phyloP scores from a whole-genome alignment of 2,797 vertebrate species.

The Cossypha heuglini region DNA sequence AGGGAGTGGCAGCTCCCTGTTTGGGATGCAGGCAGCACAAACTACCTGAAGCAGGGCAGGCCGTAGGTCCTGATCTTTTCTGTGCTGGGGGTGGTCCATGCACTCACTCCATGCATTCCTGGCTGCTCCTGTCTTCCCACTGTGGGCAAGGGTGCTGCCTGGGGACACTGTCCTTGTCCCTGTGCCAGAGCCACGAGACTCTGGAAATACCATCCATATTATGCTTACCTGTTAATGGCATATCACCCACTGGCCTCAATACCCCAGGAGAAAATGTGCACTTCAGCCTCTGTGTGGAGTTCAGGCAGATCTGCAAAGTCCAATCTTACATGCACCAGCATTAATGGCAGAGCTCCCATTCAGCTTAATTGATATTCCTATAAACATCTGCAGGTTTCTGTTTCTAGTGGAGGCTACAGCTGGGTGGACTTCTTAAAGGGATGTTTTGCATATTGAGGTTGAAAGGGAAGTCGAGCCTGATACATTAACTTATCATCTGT shows the following conservation, averaged over 20 bases:
- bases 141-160: rapidly evolving
- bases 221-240: background rate
- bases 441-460: conserved; percentile 38
- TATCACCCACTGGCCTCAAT: background rate
- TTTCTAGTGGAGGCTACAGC: conserved; percentile 25
- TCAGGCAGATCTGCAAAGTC: background rate
- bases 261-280: background rate
- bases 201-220: background rate
- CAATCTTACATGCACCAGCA: rapidly evolving
- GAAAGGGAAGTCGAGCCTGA: conserved; percentile 6
- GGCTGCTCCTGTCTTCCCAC: background rate
- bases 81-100: rapidly evolving
- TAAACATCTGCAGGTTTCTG: conserved; percentile 13
- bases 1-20: background rate
- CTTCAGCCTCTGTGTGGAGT: background rate
- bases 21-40: background rate
- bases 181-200: background rate
- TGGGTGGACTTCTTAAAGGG: conserved; percentile 34
- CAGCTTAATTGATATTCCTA: conserved; percentile 23
- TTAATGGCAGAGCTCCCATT: background rate
- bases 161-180: background rate
- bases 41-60: background rate
- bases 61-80: background rate
- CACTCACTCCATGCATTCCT: rapidly evolving
- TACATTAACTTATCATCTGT: conserved; percentile 16